Evolutionary conservation across 2,888 invertebrate genomes (phyloP).

Genomic region (Cybosia mesomella): DNA sequence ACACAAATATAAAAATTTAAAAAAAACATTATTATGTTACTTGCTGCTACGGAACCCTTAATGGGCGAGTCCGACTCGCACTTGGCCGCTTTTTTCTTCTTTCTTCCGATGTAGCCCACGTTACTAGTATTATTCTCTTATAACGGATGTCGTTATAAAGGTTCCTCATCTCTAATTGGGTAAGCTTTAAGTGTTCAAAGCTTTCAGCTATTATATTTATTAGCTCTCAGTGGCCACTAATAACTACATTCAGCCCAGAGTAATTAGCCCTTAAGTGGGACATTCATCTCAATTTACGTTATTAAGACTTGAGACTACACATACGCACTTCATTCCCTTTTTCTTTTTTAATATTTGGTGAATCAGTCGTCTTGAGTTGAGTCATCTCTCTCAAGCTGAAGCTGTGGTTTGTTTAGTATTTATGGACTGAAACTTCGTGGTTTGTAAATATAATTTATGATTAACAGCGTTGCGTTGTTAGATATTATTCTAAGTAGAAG

Average conservation of each 20-base stretch:
- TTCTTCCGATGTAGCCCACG: too few relatives aligned
- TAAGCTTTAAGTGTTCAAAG: conserved; percentile 23
- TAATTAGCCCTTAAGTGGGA: conserved; percentile 42
- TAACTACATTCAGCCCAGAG: conserved; percentile 25
- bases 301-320: conserved; percentile 22
- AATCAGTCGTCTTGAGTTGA: conserved; percentile 14
- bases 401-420: conserved; percentile 6
- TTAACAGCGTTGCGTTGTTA: background rate
- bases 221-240: background rate
- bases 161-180: background rate
- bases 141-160: too few relatives aligned
- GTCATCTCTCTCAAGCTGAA: conserved; percentile 9
- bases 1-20: too few relatives aligned
- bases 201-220: conserved; percentile 31
- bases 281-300: conserved; percentile 37
- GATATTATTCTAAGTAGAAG: background rate
- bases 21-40: too few relatives aligned
- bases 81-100: too few relatives aligned
- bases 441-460: conserved; percentile 2
- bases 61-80: too few relatives aligned
- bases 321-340: conserved; percentile 5
- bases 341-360: conserved; percentile 13
- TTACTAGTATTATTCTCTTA: too few relatives aligned
- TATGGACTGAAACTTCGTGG: background rate
- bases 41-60: too few relatives aligned